Conservation (phyloP, 2,113 vertebrate species). For the Callithrix jacchus region DNA sequence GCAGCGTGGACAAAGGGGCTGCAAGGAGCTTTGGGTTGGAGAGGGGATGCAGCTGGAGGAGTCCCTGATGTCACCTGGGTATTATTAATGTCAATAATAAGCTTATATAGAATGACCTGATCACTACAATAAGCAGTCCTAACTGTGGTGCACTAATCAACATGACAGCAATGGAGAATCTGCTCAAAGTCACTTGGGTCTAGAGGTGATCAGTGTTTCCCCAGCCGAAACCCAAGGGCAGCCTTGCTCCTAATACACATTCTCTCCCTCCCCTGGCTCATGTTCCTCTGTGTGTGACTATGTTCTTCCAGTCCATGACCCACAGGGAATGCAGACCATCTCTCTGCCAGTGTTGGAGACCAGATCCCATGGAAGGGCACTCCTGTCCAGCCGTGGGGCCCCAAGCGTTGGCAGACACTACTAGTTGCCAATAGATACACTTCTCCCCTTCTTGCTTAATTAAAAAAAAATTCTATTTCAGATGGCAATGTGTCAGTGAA, state of each 20-base stretch:
- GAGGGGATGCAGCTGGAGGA: background rate
- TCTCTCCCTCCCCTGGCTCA: background rate
- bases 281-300: background rate
- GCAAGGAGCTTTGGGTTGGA: background rate
- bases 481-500: background rate
- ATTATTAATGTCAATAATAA: background rate
- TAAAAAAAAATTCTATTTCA: background rate
- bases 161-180: background rate
- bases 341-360: background rate
- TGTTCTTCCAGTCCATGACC: background rate
- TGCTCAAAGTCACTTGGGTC: background rate
- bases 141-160: background rate
- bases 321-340: rapidly evolving
- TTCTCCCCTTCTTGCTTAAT: background rate
- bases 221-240: background rate
- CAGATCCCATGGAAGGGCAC: background rate
- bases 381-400: background rate
- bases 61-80: background rate
- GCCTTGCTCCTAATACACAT: rapidly evolving
- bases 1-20: no score
- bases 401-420: background rate
- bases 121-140: background rate
- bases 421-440: no score
- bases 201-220: background rate
- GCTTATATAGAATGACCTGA: background rate